phyloP scores from a whole-genome alignment of 2,797 vertebrate species.

The Antrozous pallidus region DNA sequence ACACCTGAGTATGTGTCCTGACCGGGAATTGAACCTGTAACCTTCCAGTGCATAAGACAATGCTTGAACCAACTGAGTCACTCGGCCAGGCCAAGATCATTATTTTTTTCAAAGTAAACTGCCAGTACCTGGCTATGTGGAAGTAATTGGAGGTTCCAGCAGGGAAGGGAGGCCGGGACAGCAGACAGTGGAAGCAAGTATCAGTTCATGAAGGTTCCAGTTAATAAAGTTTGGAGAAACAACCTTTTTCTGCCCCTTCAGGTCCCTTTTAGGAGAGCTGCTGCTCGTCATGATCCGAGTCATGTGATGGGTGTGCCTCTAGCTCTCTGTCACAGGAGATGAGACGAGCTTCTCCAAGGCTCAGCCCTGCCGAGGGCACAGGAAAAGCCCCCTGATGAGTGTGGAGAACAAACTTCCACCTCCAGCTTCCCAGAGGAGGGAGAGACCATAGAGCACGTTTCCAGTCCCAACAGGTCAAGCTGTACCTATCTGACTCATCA shows the following conservation, averaged over 20 bases:
- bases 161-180: too few species aligned
- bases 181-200: too few species aligned
- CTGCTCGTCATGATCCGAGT: neutral
- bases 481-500: slow-evolving; percentile 2
- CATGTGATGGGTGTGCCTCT: neutral
- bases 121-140: neutral
- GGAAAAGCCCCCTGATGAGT: neutral
- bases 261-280: neutral
- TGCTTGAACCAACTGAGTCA: neutral
- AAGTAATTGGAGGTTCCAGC: neutral
- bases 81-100: neutral
- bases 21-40: neutral
- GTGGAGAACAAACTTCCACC: neutral
- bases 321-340: neutral
- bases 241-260: neutral
- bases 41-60: neutral
- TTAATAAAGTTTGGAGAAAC: neutral
- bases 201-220: neutral
- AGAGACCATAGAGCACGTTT: neutral
- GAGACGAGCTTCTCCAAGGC: neutral
- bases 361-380: neutral
- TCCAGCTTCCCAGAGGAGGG: neutral
- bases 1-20: neutral
- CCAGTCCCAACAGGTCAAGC: neutral
- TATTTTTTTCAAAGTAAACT: neutral